Base-by-base conservation (phyloP, 2,797 vertebrate genomes). In the Sebastes hopkinsi region DNA sequence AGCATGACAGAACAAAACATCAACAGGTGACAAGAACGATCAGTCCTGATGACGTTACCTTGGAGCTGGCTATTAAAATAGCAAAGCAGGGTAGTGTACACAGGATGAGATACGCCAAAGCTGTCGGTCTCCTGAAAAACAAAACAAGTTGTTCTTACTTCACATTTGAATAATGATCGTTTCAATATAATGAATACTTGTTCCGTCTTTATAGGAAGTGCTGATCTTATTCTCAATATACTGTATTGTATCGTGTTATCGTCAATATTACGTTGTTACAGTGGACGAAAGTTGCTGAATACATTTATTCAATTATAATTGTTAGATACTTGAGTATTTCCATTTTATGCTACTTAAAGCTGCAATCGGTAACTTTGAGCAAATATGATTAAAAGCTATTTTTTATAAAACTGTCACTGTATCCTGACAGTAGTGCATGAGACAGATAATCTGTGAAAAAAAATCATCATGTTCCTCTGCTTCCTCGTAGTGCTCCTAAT, bases 81-180 rank as follows among this genome's bases (percentile, higher is more conserved):
- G 92, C 92, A 90, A 97, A 96, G 90, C 96, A 96, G 1, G 97
- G 96, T 4, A 97, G 90, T 1, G 96, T 96, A 29, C 92, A 95
- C 79, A 97, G 89, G 50, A 95, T 6, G 34, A 95, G 84, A 84
- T 95, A 95, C n/a, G 89, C 94, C 87, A 96, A 70, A 4, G 94
- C 79, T 80, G 95, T 92, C 9, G 96, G 96, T 82, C 95, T 95
- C 97, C 97, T 97, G 93, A 75, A 88, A 92, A 88, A 81, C 32
- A 86, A 79, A 75, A 72, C 0, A 62, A 2, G 20, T n/a, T 55
- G 16, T 58, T 56, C 27, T 67, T 23, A 70, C 52, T 25, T 75
- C 46, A 73, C 71, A 65, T 65, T 56, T 56, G 27, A 67, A 70
- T 22, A 23, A 76, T 1, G 4, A 54, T 65, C 25, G 16, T 30